Evolutionary conservation across 2,888 invertebrate species (phyloP).

Genomic region (Agriopis leucophaearia): DNA sequence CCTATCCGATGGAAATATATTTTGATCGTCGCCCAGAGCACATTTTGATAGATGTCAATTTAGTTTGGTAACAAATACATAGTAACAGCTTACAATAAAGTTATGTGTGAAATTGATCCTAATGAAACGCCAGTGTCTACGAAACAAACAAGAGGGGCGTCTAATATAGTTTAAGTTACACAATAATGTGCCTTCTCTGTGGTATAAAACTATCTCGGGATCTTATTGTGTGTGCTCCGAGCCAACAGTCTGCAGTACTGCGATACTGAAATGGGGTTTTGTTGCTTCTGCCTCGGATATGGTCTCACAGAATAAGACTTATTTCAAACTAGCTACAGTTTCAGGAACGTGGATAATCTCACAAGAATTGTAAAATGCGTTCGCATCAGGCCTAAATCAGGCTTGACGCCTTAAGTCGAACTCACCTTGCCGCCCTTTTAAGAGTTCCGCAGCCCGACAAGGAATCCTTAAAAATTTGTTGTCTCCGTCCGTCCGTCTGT

Average conservation of each 20-base stretch:
- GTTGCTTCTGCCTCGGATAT: background rate
- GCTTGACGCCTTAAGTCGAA: no score
- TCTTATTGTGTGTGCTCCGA: conserved; percentile 30
- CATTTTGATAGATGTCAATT: no score
- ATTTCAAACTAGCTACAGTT: background rate
- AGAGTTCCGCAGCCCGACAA: no score
- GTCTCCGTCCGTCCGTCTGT: no score
- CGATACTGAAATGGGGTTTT: conserved; percentile 1
- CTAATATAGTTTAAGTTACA: conserved; percentile 31
- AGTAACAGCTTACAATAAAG: conserved; percentile 1
- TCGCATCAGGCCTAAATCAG: no score
- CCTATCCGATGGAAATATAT: no score
- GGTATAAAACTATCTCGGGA: conserved; percentile 28
- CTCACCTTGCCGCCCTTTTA: no score
- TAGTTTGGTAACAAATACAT: no score
- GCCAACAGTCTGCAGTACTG: conserved; percentile 20
- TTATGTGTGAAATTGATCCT: conserved; percentile 17
- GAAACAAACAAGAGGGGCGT: conserved; percentile 24
- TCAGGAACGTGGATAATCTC: no score
- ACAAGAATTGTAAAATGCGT: no score
- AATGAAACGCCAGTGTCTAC: conserved; percentile 28
- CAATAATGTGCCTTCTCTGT: conserved; percentile 27
- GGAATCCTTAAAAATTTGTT: no score
- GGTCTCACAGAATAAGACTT: conserved; percentile 5
- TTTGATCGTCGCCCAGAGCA: no score